Percentiles rank a stretch among this genome's conserved stretches.
These are phyloP conservation scores for Phenacoccus solenopsis DNA, from an alignment of 1,140 invertebrate species.

Conservation along the genomic window DNA sequence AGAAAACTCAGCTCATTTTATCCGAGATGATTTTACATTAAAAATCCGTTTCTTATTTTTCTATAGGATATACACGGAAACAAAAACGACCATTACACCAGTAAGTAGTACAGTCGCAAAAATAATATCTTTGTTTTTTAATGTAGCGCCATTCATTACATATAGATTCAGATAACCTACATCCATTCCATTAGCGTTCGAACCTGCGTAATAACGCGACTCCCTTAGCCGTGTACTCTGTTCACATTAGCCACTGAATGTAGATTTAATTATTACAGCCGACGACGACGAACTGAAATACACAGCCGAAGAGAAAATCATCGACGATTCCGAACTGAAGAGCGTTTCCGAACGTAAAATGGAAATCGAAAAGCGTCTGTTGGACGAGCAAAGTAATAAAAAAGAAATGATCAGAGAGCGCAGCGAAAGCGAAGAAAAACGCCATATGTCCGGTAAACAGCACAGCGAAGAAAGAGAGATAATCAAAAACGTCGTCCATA, in stretches of 20 bases:
- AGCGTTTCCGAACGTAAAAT: slow-evolving; percentile 52
- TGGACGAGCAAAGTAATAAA: slow-evolving; percentile 30
- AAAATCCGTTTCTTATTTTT: background rate
- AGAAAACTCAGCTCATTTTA: background rate
- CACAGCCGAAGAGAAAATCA: slow-evolving; percentile 32
- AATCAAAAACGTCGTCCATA: slow-evolving; percentile 33
- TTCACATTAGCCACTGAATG: too few relatives aligned
- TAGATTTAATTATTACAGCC: background rate
- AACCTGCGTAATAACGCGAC: too few relatives aligned
- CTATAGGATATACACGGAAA: background rate
- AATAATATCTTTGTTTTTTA: background rate
- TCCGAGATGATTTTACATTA: background rate
- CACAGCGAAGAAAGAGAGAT: slow-evolving; percentile 43
- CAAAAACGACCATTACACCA: background rate
- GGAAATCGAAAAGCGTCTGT: slow-evolving; percentile 54
- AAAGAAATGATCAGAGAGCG: slow-evolving; percentile 24
- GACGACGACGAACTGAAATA: slow-evolving; percentile 47
- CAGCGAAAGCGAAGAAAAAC: slow-evolving; percentile 22
- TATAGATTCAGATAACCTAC: too few relatives aligned
- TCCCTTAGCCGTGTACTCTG: too few relatives aligned
- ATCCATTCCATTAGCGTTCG: too few relatives aligned
- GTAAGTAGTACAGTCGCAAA: background rate
- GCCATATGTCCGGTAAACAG: background rate
- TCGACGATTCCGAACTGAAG: slow-evolving; percentile 35
- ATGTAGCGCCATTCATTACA: too few relatives aligned